Conservation (phyloP, 2,113 vertebrate species). For the Lamprologus sp. region DNA sequence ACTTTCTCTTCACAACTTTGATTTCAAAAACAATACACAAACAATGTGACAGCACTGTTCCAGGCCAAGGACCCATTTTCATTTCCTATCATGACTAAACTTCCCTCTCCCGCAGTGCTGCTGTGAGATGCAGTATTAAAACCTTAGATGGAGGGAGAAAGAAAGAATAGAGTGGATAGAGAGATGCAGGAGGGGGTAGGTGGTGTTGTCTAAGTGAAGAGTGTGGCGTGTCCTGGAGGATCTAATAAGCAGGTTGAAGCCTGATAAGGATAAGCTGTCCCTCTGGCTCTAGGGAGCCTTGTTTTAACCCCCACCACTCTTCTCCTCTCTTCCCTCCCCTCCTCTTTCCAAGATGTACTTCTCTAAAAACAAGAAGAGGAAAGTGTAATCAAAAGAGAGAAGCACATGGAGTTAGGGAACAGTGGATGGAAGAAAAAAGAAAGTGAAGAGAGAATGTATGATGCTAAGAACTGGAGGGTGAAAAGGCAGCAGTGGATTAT, state of each 20-base stretch:
- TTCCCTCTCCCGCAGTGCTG: constrained; percentile 3
- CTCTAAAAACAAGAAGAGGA: constrained; percentile 30
- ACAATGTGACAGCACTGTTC: constrained; percentile 16
- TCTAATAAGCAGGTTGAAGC: constrained; percentile 75
- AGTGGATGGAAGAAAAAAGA: background rate
- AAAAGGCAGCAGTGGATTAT: background rate
- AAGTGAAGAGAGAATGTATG: background rate
- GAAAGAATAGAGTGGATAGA: constrained; percentile 11
- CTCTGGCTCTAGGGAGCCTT: constrained; percentile 64
- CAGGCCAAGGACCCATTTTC: constrained; percentile 28
- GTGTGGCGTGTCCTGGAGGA: constrained; percentile 63
- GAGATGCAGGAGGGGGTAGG: constrained; percentile 39
- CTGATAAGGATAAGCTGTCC: constrained; percentile 75
- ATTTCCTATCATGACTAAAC: constrained; percentile 25
- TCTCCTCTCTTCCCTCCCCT: background rate
- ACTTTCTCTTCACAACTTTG: background rate
- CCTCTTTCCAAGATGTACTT: constrained; percentile 35
- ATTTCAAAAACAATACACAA: constrained; percentile 22
- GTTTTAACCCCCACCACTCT: constrained; percentile 27
- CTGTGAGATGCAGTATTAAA: constrained; percentile 27
- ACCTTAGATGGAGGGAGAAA: constrained; percentile 23
- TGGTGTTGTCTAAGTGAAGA: constrained; percentile 59
- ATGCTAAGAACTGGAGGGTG: background rate
- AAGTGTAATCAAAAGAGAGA: constrained; percentile 7
- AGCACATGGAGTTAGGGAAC: background rate